phyloP scores from a whole-genome alignment of 64 coral and sea anemone species.

The Orbicella faveolata region DNA sequence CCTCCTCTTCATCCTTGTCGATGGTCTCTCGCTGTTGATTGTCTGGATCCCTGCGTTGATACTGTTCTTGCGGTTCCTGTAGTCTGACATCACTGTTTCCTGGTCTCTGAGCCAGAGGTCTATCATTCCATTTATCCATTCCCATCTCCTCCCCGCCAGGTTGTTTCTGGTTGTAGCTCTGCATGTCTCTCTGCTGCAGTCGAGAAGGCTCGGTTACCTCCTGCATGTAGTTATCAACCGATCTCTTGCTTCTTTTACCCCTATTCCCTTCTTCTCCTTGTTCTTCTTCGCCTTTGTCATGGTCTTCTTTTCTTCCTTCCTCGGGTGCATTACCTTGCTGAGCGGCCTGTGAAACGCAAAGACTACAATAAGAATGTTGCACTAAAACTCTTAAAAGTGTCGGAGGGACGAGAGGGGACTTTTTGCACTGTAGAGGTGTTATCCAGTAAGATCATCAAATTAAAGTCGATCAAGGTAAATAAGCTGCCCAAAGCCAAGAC shows the following conservation, averaged over 20 bases:
- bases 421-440: too few relatives aligned
- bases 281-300: not conserved
- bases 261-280: not conserved
- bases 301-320: not conserved
- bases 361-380: not conserved
- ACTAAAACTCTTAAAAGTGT: too few relatives aligned
- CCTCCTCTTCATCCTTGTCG: not conserved
- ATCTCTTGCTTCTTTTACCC: not conserved
- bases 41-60: not conserved
- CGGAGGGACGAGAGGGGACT: too few relatives aligned
- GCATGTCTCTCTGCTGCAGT: not conserved
- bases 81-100: not conserved
- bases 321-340: not conserved
- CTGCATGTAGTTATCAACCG: not conserved
- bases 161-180: not conserved
- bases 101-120: not conserved
- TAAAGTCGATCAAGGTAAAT: not conserved
- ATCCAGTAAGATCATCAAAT: too few relatives aligned
- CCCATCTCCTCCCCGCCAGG: not conserved
- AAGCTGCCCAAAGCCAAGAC: not conserved
- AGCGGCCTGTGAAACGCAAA: not conserved
- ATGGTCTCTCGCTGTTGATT: not conserved
- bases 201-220: not conserved
- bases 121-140: not conserved
- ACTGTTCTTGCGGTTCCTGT: not conserved